Evolutionary conservation across 2,888 invertebrate species (phyloP).

Genomic region (Lydus trimaculatus): DNA sequence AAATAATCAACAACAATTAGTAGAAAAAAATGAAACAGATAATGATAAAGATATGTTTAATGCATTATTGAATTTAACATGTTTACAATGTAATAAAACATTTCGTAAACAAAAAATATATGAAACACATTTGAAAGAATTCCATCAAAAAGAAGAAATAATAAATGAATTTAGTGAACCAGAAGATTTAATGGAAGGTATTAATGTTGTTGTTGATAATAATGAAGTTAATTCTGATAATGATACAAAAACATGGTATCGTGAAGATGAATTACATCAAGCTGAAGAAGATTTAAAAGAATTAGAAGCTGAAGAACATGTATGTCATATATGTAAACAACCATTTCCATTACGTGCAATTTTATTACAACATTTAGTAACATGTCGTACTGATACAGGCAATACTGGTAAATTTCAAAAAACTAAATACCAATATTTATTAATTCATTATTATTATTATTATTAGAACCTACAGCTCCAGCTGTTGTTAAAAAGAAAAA

Average conservation of each 20-base stretch:
- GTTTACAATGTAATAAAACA: slow-evolving; percentile 62
- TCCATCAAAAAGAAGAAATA: slow-evolving; percentile 64
- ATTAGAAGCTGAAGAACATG: slow-evolving; percentile 57
- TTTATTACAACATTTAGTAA: slow-evolving; percentile 56
- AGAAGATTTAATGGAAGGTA: slow-evolving; percentile 87
- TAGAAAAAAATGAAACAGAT: slow-evolving; percentile 17
- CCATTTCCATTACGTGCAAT: slow-evolving; percentile 57
- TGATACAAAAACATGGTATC: slow-evolving; percentile 55
- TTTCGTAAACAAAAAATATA: slow-evolving; percentile 71
- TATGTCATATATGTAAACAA: slow-evolving; percentile 59
- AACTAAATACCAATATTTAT: too few relatives aligned
- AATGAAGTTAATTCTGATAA: slow-evolving; percentile 53
- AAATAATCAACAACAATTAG: slow-evolving; percentile 6
- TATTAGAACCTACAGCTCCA: slow-evolving; percentile 35
- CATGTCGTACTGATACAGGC: slow-evolving; percentile 52
- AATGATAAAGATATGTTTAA: slow-evolving; percentile 43
- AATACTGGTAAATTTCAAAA: slow-evolving; percentile 44
- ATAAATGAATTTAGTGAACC: slow-evolving; percentile 85
- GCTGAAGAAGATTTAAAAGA: slow-evolving; percentile 61
- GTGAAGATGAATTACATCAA: slow-evolving; percentile 60
- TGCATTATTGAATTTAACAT: slow-evolving; percentile 53
- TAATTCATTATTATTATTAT: neutral
- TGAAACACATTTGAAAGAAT: slow-evolving; percentile 69
- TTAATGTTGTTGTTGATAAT: slow-evolving; percentile 76
- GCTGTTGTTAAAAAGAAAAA: slow-evolving; percentile 53